A percentile compares a stretch with the other conserved stretches of the same genome.
phyloP scores from a whole-genome alignment of 2,888 invertebrate species.

The Orthosia gracilis region DNA sequence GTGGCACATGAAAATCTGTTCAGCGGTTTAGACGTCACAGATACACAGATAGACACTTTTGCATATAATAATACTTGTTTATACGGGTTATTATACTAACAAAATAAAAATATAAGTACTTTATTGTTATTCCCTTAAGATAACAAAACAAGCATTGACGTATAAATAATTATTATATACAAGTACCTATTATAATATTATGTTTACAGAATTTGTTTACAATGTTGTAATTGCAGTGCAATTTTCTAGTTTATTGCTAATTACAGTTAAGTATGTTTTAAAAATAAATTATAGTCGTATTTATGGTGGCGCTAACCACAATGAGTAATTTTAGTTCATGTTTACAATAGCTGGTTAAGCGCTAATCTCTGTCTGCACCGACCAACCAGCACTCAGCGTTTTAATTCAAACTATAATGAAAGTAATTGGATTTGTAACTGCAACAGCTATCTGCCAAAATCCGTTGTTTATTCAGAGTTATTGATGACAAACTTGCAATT shows the following conservation, averaged over 20 bases:
- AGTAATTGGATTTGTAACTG: neutral
- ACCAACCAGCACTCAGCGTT: neutral
- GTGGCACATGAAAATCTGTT: too few species aligned
- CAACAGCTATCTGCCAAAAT: neutral
- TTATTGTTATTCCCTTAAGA: neutral
- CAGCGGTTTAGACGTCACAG: too few species aligned
- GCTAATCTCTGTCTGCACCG: too few species aligned
- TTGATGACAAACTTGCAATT: too few species aligned
- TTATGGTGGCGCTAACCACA: conserved; percentile 6
- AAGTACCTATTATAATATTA: too few species aligned
- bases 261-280: neutral
- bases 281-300: conserved; percentile 7
- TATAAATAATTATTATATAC: neutral
- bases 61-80: too few species aligned
- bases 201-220: too few species aligned
- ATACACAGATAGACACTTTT: too few species aligned
- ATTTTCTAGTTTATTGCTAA: neutral
- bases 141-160: neutral
- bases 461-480: neutral
- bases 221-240: neutral
- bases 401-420: conserved; percentile 6
- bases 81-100: too few species aligned
- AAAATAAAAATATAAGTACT: too few species aligned
- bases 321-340: neutral
- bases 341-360: neutral